Evolutionary conservation across 2,113 vertebrate genomes (phyloP), one percentile per base, ranked within the genome.

Genomic region (Cephalopholis sonnerati): DNA sequence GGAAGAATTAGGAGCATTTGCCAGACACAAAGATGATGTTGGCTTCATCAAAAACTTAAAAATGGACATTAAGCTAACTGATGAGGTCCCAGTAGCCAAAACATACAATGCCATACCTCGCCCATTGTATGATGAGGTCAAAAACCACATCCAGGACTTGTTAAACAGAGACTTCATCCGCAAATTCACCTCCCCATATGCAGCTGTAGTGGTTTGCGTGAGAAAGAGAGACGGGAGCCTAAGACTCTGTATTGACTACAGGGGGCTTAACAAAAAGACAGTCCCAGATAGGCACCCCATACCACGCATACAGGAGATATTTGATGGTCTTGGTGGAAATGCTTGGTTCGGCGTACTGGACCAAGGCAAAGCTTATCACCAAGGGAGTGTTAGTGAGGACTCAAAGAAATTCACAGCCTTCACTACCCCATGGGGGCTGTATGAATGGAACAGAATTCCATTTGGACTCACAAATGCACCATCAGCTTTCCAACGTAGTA

Each of bases 401-500:
- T 68, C 39, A 1, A 71, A 12, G 22, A 50, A 36, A 51, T 7
- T 50, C n/a, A 83, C 67, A 41, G 81, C 74, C 13, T 65, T 83
- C 46, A 55, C 27, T 2, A 77, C n/a, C 0, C 66, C 59, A 39
- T 84, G 68, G 63, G 70, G 48, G 1, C 57, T 74, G 25, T 84
- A 74, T n/a, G 64, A 84, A 63, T 84, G 63, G 55, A 66, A 59
- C 54, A 67, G 44, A 1, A 77, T 77, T 7, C 73, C 48, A 39
- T 83, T 77, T 50, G 74, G 71, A 3, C 46, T 86, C 8, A 77
- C 73, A 16, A 85, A 77, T 29, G 58, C 72, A 13, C 71, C 72
- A 2, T 57, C 61, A 17, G 71, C 57, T 22, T 84, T 74, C 6
- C 63, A 79, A 16, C 39, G 27, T 9, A 69, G n/a, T 36, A 79